These are phyloP conservation scores for Plagodis dolabraria DNA, from an alignment of 2,888 invertebrate species.

Conservation along the genomic window DNA sequence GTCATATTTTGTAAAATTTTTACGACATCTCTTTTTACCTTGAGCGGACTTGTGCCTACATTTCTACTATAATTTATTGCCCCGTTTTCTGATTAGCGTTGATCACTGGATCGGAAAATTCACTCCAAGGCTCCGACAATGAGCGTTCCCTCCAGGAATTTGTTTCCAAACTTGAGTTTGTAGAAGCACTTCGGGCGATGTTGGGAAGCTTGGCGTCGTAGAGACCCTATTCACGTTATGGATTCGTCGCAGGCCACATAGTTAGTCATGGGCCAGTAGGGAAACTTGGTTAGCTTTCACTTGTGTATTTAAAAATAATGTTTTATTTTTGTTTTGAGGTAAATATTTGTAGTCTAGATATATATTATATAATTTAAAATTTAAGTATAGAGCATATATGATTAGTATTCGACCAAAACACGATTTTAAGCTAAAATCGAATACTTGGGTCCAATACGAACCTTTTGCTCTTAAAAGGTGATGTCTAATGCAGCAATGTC, in stretches of 20 bases:
- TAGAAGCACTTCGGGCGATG: conserved; percentile 25
- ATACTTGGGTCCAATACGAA: too few relatives aligned
- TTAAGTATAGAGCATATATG: too few relatives aligned
- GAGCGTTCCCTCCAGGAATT: conserved; percentile 28
- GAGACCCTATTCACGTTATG: conserved; percentile 42
- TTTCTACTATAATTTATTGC: conserved; percentile 33
- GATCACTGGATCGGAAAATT: conserved; percentile 34
- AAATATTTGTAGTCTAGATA: too few relatives aligned
- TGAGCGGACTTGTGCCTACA: conserved; percentile 17
- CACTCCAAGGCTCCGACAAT: conserved; percentile 23
- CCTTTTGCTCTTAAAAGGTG: too few relatives aligned
- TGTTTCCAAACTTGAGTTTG: conserved; percentile 30
- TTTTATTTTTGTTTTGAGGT: too few relatives aligned
- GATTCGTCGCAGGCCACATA: conserved; percentile 34
- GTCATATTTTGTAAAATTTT: too few relatives aligned
- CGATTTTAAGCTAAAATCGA: too few relatives aligned
- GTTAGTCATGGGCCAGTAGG: conserved; percentile 7
- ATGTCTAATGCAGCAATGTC: too few relatives aligned
- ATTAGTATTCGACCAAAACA: too few relatives aligned
- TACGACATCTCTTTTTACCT: conserved; percentile 1
- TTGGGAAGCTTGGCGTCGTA: conserved; percentile 17
- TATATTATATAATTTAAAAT: too few relatives aligned
- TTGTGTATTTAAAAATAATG: neutral
- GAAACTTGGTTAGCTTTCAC: conserved; percentile 1
- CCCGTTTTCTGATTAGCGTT: conserved; percentile 34